Evolutionary conservation across 2,888 invertebrate genomes (phyloP), one percentile per base, ranked within the genome.

Genomic region (Galerucella nymphaeae): DNA sequence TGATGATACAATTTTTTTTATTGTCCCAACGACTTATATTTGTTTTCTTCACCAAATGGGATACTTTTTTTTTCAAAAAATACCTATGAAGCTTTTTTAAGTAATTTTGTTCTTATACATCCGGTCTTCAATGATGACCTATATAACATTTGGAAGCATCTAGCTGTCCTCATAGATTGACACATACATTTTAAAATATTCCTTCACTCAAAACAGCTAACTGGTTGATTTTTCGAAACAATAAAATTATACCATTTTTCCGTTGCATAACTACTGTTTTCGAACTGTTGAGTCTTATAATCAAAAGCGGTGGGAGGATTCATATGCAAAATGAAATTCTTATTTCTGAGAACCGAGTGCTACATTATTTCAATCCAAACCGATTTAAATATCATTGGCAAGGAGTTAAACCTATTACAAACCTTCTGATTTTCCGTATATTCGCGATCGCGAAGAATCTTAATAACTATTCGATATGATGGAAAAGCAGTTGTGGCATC

Each of bases 391-490:
- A 59, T 67, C 59, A 61, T 45, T 67, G 55, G 57, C 30, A 61
- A 42, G 61, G 42, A 61, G 18, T 41, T 42, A 53, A 68, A 53
- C 68, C 48, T 50, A 64, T 68, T 68, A 64, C 64, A 23, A 68
- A 59, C 63, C 68, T 68, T 72, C 69, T 72, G 72, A 72, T 72
- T 53, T 61, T 59, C 68, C 68, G 66, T 68, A 65, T n/a, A 16
- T 63, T 70, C 42, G 70, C 70, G 42, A 69, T 65, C 65, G 72
- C 72, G 65, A 73, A 62, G 66, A 55, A 72, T 72, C 72, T 66
- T 73, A 74, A 73, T 71, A 74, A 75, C 73, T 72, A 74, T 74
- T 71, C 74, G 75, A 75, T 75, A 77, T 68, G 75, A 72, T 77
- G 71, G 74, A 76, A 73, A 74, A 67, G 66, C 66, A 61, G 70